Evolutionary conservation across 2,113 vertebrate genomes (phyloP).

Genomic region (Maccullochella peelii): DNA sequence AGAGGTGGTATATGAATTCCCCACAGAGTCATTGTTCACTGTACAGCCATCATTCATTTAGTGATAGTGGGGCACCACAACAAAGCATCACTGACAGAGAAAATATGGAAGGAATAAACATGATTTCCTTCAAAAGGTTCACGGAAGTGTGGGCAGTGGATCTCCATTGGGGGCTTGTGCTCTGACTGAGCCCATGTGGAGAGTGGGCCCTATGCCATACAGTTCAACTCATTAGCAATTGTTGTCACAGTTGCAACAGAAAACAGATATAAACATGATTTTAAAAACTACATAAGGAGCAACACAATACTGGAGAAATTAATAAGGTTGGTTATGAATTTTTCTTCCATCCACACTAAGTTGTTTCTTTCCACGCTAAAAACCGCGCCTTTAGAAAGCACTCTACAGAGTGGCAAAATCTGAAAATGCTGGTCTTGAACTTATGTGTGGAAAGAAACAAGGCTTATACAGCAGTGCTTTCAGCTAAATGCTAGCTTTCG

Average conservation of each 20-base stretch:
- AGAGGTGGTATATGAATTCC: conserved; percentile 7
- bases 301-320: conserved; percentile 16
- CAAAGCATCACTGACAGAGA: conserved; percentile 13
- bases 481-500: neutral
- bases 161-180: neutral
- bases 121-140: conserved; percentile 19
- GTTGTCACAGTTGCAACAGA: conserved; percentile 17
- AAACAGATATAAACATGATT: conserved; percentile 24
- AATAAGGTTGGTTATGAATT: conserved; percentile 34
- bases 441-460: neutral
- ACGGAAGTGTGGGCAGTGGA: neutral
- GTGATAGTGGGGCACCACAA: neutral
- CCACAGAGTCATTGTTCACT: conserved; percentile 9
- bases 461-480: neutral
- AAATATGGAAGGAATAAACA: conserved; percentile 20
- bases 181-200: conserved; percentile 14
- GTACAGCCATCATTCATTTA: conserved; percentile 35
- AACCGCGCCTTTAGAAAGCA: neutral
- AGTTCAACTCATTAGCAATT: conserved; percentile 33
- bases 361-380: neutral
- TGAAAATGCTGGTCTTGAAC: neutral
- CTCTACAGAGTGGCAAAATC: no score
- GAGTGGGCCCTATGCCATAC: neutral
- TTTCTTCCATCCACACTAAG: neutral
- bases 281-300: conserved; percentile 17